Evolutionary conservation across 2,797 vertebrate species (phyloP), one percentile per base, ranked within the genome.

Genomic region (Enteromius paludinosus): DNA sequence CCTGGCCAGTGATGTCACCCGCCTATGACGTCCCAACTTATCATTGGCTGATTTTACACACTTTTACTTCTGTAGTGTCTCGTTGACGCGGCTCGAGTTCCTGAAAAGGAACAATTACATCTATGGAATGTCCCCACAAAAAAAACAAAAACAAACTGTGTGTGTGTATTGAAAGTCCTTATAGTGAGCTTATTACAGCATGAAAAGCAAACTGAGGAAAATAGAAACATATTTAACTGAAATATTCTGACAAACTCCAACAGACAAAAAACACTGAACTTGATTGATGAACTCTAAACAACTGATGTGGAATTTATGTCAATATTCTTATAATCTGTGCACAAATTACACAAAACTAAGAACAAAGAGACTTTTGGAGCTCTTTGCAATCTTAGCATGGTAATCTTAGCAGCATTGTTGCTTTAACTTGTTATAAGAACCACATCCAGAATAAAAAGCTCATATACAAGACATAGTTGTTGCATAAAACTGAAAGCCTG

Each of bases 401-500:
- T 17, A 69, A 69, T 45, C 6, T 3, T 15, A 11, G 20, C 30
- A 52, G 45, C 17, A 33, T 12, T 72, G 17, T 41, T 11, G 12
- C 20, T 56, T 56, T 41, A 25, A 25, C 4, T 38, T 73, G 66
- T 33, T 73, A 35, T 54, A 35, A 33, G 30, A 54, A 54, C 20
- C 18, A 73, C 12, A 73, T 15, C 15, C 79, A 84, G 87, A 84
- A 41, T 89, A 45, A 56, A 38, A 28, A 28, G 11, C 8, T 41
- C 4, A 41, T 61, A 49, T 75, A 74, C 74, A 43, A 72, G 70
- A 43, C 12, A 59, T 18, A 61, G 33, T 69, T 91, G 90, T 89
- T 88, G 86, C 69, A 84, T 86, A 82, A 90, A 90, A 84, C 86
- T 85, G 52, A 83, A 83, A 81, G 82, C 64, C 28, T 84, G 88